These are phyloP conservation scores for Cotesia typhae DNA, from an alignment of 1,140 invertebrate genomes.

Conservation along the genomic window DNA sequence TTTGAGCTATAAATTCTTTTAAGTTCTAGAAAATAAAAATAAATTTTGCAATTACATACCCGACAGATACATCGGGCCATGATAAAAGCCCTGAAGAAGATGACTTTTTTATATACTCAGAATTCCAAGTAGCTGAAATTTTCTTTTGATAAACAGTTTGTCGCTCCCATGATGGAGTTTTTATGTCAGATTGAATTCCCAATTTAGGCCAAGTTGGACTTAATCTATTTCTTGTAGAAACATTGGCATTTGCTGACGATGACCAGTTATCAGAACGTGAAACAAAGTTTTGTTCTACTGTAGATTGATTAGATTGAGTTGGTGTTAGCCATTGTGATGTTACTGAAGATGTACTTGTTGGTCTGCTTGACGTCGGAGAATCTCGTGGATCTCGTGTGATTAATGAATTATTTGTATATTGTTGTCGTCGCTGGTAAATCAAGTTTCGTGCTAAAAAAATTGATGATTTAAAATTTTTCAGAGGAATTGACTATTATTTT, in stretches of 20 bases:
- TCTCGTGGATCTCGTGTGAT: slow-evolving; percentile 42
- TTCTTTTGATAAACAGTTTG: slow-evolving; percentile 51
- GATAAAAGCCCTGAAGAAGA: slow-evolving; percentile 46
- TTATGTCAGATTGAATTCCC: slow-evolving; percentile 52
- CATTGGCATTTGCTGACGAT: slow-evolving; percentile 33
- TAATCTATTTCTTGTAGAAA: slow-evolving; percentile 47
- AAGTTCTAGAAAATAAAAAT: not conserved
- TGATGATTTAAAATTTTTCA: not conserved
- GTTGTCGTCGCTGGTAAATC: slow-evolving; percentile 50
- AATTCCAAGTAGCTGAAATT: slow-evolving; percentile 52
- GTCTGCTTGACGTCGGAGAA: slow-evolving; percentile 49
- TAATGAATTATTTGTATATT: slow-evolving; percentile 41
- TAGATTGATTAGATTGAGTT: slow-evolving; percentile 35
- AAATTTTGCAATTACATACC: slow-evolving; percentile 35
- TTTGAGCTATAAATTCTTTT: not conserved
- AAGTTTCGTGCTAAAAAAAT: slow-evolving; percentile 44
- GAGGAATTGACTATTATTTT: too few species aligned
- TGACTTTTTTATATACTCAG: slow-evolving; percentile 51
- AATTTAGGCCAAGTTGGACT: slow-evolving; percentile 59
- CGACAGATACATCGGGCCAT: slow-evolving; percentile 55
- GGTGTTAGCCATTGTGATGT: slow-evolving; percentile 54
- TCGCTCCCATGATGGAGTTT: slow-evolving; percentile 55
- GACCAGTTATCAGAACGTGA: slow-evolving; percentile 50
- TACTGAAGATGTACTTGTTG: slow-evolving; percentile 49
- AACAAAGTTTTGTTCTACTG: slow-evolving; percentile 40